Base-by-base conservation (phyloP, 1,140 invertebrate genomes). In the Drosophila serrata region DNA sequence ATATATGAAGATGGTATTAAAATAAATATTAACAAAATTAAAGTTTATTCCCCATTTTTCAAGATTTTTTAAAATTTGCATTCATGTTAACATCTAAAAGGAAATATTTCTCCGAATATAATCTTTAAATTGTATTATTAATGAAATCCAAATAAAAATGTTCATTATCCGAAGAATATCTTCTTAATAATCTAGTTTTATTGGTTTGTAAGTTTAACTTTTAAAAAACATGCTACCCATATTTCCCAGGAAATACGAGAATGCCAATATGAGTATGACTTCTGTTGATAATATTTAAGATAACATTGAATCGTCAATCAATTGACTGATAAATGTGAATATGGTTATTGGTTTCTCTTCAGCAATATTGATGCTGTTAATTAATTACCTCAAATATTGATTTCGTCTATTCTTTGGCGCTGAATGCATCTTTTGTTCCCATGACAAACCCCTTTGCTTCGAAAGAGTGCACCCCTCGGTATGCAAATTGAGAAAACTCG, bases 341-440 rank as follows among this genome's bases (percentile, higher is more conserved):
- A 78, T 78, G 67, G 78, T 75, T 85, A 84, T 69, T 68, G 57
- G 74, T 67, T 80, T 59, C n/a, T 43, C 42, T 48, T 45, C 35
- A 61, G 35, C 61, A 63, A 56, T 79, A 60, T 78, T 81, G 55
- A 81, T 90, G 88, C 81, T 79, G 72, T 91, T 91, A 91, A 91
- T 91, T 91, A 91, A 91, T 91, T 91, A 91, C 78, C 79, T 84
- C 81, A 91, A 91, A 91, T 91, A 91, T 91, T 91, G 88, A 91
- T 91, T 85, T 84, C 72, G 68, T 53, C 78, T 75, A 81, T 91
- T 91, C 69, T 91, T 76, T 43, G 69, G 49, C 40, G 45, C 53
- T 72, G 62, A 76, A 81, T 79, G 69, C 76, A 58, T 75, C 77
- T 65, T 91, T 91, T 91, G 87, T 91, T 91, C 87, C 88, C 87